phyloP scores from a whole-genome alignment of 2,888 invertebrate species.

The Euzophera pinguis region DNA sequence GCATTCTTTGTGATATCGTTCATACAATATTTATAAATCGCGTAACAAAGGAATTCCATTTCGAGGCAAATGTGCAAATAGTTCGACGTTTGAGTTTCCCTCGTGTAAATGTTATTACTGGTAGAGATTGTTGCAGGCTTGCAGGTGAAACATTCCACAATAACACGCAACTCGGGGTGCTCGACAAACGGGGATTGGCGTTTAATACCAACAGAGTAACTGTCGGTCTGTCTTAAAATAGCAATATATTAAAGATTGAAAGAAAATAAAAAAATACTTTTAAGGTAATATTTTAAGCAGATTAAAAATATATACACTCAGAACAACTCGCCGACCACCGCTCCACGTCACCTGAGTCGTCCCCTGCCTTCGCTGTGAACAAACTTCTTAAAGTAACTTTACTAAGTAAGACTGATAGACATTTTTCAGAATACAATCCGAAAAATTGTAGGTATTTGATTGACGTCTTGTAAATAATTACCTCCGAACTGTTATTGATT shows the following conservation, averaged over 20 bases:
- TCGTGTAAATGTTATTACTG: constrained; percentile 73
- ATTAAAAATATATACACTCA: not conserved
- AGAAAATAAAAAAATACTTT: too few relatives aligned
- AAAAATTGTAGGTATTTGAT: constrained; percentile 33
- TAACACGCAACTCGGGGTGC: constrained; percentile 46
- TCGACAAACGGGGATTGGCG: constrained; percentile 46
- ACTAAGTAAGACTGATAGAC: constrained; percentile 47
- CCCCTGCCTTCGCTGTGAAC: constrained; percentile 29
- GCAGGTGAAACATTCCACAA: constrained; percentile 67
- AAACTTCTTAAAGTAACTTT: constrained; percentile 39
- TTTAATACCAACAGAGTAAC: constrained; percentile 30
- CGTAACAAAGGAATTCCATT: constrained; percentile 73
- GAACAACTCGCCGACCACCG: constrained; percentile 14
- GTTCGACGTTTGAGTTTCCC: constrained; percentile 77
- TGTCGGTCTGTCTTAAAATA: constrained; percentile 18
- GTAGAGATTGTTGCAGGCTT: constrained; percentile 48
- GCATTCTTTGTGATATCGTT: constrained; percentile 65
- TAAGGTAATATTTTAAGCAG: too few relatives aligned
- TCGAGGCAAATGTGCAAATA: constrained; percentile 71
- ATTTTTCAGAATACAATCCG: constrained; percentile 29
- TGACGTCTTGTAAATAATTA: constrained; percentile 27
- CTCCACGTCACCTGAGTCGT: constrained; percentile 39
- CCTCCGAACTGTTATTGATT: not conserved
- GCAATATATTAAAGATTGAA: constrained; percentile 3
- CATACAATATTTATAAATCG: constrained; percentile 69